A percentile compares a stretch with the other conserved stretches of the same genome.
Evolutionary conservation across 1,140 invertebrate genomes (phyloP).

Genomic region (Panulirus ornatus): DNA sequence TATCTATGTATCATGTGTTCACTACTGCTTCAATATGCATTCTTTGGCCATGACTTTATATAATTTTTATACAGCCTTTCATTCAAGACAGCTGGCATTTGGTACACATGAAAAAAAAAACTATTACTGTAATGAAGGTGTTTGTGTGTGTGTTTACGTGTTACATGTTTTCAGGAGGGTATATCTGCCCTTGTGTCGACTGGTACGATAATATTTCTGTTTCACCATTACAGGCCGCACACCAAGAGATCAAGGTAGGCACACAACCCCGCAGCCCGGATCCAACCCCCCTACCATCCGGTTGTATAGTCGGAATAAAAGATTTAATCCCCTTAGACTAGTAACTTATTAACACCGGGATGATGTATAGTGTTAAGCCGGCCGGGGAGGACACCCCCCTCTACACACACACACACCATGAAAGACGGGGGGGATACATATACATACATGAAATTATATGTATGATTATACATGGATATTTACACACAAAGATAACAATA

Average conservation of each 20-base stretch:
- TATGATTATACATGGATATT: too few relatives aligned
- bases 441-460: too few relatives aligned
- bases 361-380: neutral
- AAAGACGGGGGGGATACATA: neutral
- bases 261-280: too few relatives aligned
- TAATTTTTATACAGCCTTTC: too few relatives aligned
- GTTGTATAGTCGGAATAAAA: neutral
- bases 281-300: neutral
- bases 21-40: too few relatives aligned
- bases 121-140: neutral
- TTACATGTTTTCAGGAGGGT: neutral
- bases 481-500: too few relatives aligned
- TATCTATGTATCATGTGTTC: too few relatives aligned
- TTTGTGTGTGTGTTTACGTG: neutral
- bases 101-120: neutral
- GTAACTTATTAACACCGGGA: neutral
- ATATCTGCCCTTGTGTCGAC: neutral
- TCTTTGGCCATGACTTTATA: too few relatives aligned
- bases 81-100: too few relatives aligned
- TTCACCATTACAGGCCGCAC: conserved; percentile 48
- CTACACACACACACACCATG: neutral
- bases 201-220: neutral
- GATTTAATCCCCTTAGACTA: neutral
- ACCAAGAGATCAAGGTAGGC: conserved; percentile 46
- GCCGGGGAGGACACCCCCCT: neutral